Conservation (phyloP, 2,797 vertebrate species). For the Mus minutoides region DNA sequence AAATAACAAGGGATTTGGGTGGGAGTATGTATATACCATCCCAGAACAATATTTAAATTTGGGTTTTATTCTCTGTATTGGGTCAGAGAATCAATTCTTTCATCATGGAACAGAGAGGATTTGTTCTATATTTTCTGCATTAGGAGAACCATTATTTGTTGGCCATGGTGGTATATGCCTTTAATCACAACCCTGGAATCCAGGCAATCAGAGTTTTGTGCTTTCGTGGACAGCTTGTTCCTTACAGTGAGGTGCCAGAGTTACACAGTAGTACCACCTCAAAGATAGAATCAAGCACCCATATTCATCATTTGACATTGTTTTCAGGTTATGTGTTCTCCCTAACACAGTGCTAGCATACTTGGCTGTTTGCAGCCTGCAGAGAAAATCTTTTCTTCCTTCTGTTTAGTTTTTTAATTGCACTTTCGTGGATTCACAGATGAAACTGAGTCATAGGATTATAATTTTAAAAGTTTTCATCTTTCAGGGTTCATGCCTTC, state of each 20-base stretch:
- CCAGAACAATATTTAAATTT: background rate
- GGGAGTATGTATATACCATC: background rate
- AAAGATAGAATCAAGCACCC: background rate
- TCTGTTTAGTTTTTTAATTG: background rate
- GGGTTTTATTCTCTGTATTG: background rate
- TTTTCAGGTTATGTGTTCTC: background rate
- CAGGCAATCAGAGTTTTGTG: background rate
- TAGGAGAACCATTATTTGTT: background rate
- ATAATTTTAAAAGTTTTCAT: slow-evolving; percentile 50
- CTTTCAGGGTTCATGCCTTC: slow-evolving; percentile 94
- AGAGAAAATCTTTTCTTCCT: background rate
- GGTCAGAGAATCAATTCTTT: background rate
- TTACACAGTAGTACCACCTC: background rate
- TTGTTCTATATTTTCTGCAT: background rate
- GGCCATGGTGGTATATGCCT: background rate
- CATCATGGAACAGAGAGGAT: background rate
- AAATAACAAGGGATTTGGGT: background rate
- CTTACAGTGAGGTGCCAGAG: background rate
- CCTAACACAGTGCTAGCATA: background rate
- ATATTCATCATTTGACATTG: background rate
- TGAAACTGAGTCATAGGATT: background rate
- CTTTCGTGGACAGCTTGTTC: background rate
- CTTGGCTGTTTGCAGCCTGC: background rate
- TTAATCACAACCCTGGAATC: background rate
- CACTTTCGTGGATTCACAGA: background rate